A percentile compares a stretch with the other conserved stretches of the same genome.
Evolutionary conservation across 1,140 invertebrate genomes (phyloP).

Genomic region (Ooceraea biroi): DNA sequence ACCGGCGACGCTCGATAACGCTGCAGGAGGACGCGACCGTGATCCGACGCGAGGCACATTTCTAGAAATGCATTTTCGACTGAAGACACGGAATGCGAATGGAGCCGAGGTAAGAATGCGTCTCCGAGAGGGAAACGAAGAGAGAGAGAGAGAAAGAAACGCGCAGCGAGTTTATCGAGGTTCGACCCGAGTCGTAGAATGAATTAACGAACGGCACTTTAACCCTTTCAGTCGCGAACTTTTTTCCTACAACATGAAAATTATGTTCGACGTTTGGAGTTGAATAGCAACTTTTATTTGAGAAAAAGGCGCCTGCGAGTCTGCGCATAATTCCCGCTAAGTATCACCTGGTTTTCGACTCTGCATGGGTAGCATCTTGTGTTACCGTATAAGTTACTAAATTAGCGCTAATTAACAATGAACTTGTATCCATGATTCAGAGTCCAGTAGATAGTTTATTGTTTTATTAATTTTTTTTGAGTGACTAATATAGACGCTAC

Average conservation of each 20-base stretch:
- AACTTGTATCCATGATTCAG: not conserved
- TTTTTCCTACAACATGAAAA: conserved; percentile 23
- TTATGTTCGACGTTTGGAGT: conserved; percentile 7
- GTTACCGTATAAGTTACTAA: not conserved
- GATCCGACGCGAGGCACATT: not conserved
- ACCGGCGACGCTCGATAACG: not conserved
- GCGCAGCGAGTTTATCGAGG: conserved; percentile 22
- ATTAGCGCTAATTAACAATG: not conserved
- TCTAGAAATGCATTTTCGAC: conserved; percentile 22
- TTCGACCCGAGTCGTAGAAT: conserved; percentile 1
- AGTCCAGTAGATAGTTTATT: not conserved
- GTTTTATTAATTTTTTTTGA: not conserved
- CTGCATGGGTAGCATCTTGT: not conserved
- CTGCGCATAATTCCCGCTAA: not conserved
- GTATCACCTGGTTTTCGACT: not conserved
- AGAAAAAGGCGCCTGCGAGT: not conserved
- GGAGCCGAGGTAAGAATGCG: conserved; percentile 1
- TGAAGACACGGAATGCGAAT: conserved; percentile 20
- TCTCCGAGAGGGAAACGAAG: not conserved
- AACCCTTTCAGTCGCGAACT: not conserved
- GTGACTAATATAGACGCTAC: not conserved
- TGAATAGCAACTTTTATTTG: conserved; percentile 25
- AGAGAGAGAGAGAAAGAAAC: not conserved
- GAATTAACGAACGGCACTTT: conserved; percentile 23
- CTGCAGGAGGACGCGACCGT: not conserved